Conservation (phyloP, 2,797 vertebrate species). For the Petrocephalus sullivani region DNA sequence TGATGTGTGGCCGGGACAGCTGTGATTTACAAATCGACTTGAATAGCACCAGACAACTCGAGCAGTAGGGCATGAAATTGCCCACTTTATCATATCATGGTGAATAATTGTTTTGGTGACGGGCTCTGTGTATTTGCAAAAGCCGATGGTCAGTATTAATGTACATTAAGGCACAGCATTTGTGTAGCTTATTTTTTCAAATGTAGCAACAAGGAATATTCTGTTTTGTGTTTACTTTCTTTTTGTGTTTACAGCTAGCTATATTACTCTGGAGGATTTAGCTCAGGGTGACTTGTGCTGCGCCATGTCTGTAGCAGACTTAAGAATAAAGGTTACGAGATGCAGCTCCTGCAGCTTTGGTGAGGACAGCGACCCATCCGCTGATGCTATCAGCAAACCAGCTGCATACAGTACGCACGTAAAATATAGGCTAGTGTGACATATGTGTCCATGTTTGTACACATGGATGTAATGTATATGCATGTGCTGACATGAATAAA, state of each 20-base stretch:
- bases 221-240: conserved; percentile 39
- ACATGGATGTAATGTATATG: conserved; percentile 18
- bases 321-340: background rate
- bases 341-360: background rate
- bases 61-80: conserved; percentile 67
- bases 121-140: conserved; percentile 50
- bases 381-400: background rate
- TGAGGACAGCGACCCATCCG: background rate
- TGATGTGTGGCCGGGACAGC: conserved; percentile 31
- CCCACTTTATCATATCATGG: conserved; percentile 60
- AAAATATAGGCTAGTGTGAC: background rate
- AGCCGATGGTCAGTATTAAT: conserved; percentile 43
- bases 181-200: conserved; percentile 24
- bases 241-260: conserved; percentile 24
- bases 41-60: conserved; percentile 53
- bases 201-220: conserved; percentile 40
- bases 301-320: background rate
- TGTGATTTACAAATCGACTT: conserved; percentile 50
- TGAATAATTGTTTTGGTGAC: conserved; percentile 61
- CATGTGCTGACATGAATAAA: background rate
- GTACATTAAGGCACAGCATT: conserved; percentile 37
- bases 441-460: background rate
- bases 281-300: conserved; percentile 16
- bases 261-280: conserved; percentile 42
- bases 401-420: background rate